Evolutionary conservation across 2,113 vertebrate species (phyloP), one percentile per base, ranked within the genome.

Genomic region (Neolamprologus devosi): DNA sequence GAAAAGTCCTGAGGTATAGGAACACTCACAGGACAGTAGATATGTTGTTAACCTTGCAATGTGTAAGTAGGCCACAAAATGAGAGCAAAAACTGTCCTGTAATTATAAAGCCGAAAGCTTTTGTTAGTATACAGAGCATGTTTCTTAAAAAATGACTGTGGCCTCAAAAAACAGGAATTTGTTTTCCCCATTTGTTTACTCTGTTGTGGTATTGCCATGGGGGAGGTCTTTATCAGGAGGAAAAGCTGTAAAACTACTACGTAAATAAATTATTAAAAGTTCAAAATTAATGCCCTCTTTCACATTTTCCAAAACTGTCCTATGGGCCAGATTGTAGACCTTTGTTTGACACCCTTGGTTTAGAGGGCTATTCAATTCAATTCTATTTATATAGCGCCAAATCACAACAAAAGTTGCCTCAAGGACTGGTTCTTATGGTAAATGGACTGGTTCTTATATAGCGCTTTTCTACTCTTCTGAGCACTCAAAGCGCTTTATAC

Each of bases 231-330:
- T 65, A 65, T 37, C 60, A 65, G 17, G 33, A 65, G 60, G 60
- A n/a, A 65, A 65, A 65, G 60, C 60, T 65, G 10, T 12, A 65
- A 65, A 65, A 37, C 60, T 21, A 65, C 19, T 2, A 63, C 1
- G 0, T n/a, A 3, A n/a, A 35, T 65, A 0, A 65, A 65, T 65
- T 0, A 63, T 63, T 37, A 37, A 37, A 65, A n/a, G 10, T 65
- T 0, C 60, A 35, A 37, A 35, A 35, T 35, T 4, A 5, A 37
- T 65, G 60, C 30, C 60, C 17, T 65, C 1, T 9, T 63, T n/a
- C 60, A 65, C 60, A 65, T 65, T 65, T 65, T 65, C 33, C 33
- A 1, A 65, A 65, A 21, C 33, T 37, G 33, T 65, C 60, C 33
- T 5, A 0, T 65, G 10, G 10, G 60, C 19, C 33, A 37, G 6